Conservation (phyloP, 2,113 vertebrate species). For the Sialia sialis region DNA sequence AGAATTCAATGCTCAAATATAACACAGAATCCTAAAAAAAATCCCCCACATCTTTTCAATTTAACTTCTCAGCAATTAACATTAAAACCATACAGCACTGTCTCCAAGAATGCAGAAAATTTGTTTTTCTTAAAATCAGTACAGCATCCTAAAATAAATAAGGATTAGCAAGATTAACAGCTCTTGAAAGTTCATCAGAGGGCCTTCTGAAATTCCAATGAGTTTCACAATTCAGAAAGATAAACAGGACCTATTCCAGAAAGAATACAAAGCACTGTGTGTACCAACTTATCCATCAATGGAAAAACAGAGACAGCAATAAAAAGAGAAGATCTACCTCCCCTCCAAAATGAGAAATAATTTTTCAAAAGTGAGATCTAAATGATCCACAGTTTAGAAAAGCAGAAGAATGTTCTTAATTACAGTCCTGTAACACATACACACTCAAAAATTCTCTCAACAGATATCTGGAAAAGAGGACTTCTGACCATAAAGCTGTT, state of each 20-base stretch:
- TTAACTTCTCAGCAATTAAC: not conserved
- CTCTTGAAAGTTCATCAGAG: not conserved
- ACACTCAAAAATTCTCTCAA: not conserved
- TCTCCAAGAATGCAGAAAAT: not conserved
- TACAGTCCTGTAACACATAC: not conserved
- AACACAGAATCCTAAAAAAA: not conserved
- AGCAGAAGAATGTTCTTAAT: not conserved
- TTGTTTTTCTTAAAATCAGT: not conserved
- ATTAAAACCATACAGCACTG: not conserved
- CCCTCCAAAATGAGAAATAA: not conserved
- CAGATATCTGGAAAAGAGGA: not conserved
- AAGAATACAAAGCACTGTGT: not conserved
- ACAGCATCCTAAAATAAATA: not conserved
- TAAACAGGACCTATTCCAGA: not conserved
- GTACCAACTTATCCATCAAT: accelerated
- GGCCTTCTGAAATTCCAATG: not conserved
- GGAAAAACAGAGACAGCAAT: not conserved
- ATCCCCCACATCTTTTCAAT: not conserved
- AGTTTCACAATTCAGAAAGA: not conserved
- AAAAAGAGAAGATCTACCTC: not conserved
- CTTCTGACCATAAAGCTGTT: not conserved
- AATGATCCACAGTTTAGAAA: not conserved
- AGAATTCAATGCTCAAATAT: not conserved
- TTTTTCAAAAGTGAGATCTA: not conserved
- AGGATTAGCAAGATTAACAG: not conserved